phyloP scores from a whole-genome alignment of 2,888 invertebrate genomes.

The Phengaris alcon region DNA sequence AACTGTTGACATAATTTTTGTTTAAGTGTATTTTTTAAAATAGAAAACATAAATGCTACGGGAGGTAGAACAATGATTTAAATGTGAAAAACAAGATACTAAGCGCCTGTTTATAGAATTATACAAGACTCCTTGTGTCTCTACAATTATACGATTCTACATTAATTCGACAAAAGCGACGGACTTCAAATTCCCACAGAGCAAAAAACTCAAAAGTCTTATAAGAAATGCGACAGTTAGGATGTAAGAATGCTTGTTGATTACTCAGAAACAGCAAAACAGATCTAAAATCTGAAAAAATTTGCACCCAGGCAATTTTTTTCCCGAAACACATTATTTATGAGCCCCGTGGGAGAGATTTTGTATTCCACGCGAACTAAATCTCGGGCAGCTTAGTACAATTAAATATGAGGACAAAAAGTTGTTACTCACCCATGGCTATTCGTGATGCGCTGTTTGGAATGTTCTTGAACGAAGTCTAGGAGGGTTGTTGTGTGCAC shows the following conservation, averaged over 20 bases:
- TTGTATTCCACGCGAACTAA: not conserved
- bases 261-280: not conserved
- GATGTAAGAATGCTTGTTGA: not conserved
- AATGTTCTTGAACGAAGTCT: slow-evolving; percentile 77
- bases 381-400: not conserved
- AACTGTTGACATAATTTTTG: not conserved
- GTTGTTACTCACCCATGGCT: slow-evolving; percentile 66
- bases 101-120: not conserved
- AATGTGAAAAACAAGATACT: not conserved
- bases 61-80: not conserved
- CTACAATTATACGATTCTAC: not conserved
- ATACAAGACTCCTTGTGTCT: not conserved
- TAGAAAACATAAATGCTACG: not conserved
- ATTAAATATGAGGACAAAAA: not conserved
- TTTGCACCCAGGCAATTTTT: not conserved
- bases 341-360: not conserved
- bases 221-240: not conserved
- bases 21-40: not conserved
- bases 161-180: not conserved
- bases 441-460: slow-evolving; percentile 72
- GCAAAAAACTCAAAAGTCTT: not conserved
- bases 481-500: slow-evolving; percentile 57
- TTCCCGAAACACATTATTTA: not conserved
- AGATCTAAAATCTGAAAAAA: not conserved
- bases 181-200: not conserved